Evolutionary conservation across 2,797 vertebrate genomes (phyloP).

Genomic region (Gambelia wislizenii): DNA sequence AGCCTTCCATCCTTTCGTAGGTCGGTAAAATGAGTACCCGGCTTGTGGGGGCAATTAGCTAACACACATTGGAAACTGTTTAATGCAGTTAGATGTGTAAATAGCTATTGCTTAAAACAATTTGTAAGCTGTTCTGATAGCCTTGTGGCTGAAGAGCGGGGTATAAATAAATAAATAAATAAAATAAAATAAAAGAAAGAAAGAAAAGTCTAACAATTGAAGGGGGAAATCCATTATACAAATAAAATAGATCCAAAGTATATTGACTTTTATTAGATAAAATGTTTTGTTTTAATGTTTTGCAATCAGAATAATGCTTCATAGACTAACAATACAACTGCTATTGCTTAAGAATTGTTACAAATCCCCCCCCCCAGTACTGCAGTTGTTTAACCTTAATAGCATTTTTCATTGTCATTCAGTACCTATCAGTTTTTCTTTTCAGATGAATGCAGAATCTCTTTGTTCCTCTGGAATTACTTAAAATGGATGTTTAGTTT

Average conservation of each 20-base stretch:
- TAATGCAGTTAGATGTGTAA: no score
- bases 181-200: no score
- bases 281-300: not conserved
- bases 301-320: not conserved
- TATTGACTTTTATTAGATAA: conserved; percentile 1
- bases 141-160: no score
- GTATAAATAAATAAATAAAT: no score
- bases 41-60: no score
- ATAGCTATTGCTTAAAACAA: no score
- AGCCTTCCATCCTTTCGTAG: no score
- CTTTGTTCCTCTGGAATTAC: conserved; percentile 19
- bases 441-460: not conserved
- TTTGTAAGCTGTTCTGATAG: no score
- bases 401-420: conserved; percentile 3
- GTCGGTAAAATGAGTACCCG: no score
- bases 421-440: not conserved
- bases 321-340: not conserved
- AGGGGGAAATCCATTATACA: not conserved
- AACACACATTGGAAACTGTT: no score
- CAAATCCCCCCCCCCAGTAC: not conserved
- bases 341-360: not conserved
- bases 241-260: not conserved
- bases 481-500: conserved; percentile 18
- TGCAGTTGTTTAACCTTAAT: not conserved
- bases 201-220: not conserved